These are phyloP conservation scores for Arrhopalites spinosus DNA, from an alignment of 2,888 invertebrate genomes.

Conservation along the genomic window DNA sequence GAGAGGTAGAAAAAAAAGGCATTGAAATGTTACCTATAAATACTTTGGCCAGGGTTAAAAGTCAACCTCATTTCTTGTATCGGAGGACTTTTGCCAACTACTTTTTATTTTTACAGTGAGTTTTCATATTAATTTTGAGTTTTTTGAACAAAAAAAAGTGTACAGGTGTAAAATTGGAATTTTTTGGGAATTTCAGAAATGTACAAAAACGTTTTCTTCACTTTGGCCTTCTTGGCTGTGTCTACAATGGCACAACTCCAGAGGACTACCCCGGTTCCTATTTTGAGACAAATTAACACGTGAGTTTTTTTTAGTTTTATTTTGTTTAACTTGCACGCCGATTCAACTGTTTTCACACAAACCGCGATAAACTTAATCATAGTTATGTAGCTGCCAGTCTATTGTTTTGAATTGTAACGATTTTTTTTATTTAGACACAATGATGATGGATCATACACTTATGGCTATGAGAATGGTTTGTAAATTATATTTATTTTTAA, in stretches of 20 bases:
- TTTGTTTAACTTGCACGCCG: too few relatives aligned
- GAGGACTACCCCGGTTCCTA: conserved; percentile 64
- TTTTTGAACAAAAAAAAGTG: background rate
- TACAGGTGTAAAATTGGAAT: too few relatives aligned
- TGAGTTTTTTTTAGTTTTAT: conserved; percentile 33
- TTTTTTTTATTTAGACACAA: conserved; percentile 54
- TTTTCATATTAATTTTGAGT: background rate
- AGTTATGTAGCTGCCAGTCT: too few relatives aligned
- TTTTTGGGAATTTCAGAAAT: conserved; percentile 19
- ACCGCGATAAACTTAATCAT: too few relatives aligned
- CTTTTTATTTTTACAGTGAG: background rate
- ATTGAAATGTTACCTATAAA: background rate
- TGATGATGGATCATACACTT: conserved; percentile 72
- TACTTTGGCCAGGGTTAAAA: background rate
- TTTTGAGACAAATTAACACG: conserved; percentile 77
- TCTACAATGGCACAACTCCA: background rate
- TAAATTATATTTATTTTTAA: too few relatives aligned
- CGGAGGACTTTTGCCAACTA: background rate
- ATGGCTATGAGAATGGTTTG: conserved; percentile 64
- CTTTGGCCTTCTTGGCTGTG: background rate
- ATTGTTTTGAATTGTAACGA: too few relatives aligned
- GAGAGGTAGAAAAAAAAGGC: background rate
- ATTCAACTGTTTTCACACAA: too few relatives aligned
- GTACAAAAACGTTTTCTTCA: conserved; percentile 13
- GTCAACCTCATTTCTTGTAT: background rate